Conservation (phyloP, 2,888 invertebrate species). For the Eupithecia subfuscata region DNA sequence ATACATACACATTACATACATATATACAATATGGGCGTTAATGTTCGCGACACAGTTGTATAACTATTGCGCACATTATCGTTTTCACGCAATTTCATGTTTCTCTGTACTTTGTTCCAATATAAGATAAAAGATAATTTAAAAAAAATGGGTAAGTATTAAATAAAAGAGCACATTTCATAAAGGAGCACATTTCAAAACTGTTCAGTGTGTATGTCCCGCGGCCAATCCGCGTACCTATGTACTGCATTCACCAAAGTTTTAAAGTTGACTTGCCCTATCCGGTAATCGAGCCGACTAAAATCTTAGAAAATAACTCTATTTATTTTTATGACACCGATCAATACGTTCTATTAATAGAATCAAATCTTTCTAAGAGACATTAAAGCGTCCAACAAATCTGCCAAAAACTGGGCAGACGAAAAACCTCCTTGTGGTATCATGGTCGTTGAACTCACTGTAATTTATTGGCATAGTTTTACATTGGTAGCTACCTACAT, state of each 20-base stretch:
- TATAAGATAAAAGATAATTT: too few relatives aligned
- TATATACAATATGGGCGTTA: too few relatives aligned
- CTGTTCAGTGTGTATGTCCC: not conserved
- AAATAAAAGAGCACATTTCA: too few relatives aligned
- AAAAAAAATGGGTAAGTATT: too few relatives aligned
- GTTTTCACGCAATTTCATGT: too few relatives aligned
- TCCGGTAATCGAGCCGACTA: not conserved
- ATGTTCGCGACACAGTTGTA: too few relatives aligned
- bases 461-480: not conserved
- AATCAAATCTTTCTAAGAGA: not conserved
- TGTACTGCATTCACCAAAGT: not conserved
- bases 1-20: too few relatives aligned
- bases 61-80: too few relatives aligned
- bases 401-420: not conserved
- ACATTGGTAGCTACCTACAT: too few relatives aligned
- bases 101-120: too few relatives aligned
- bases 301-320: not conserved
- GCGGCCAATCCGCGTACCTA: not conserved
- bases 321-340: not conserved
- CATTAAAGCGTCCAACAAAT: not conserved
- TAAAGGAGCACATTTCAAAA: not conserved
- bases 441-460: not conserved
- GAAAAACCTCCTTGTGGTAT: not conserved
- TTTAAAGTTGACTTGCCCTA: not conserved
- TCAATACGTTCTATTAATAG: not conserved